Evolutionary conservation across 1,140 invertebrate genomes (phyloP), one percentile per base, ranked within the genome.

Genomic region (Portunus trituberculatus): DNA sequence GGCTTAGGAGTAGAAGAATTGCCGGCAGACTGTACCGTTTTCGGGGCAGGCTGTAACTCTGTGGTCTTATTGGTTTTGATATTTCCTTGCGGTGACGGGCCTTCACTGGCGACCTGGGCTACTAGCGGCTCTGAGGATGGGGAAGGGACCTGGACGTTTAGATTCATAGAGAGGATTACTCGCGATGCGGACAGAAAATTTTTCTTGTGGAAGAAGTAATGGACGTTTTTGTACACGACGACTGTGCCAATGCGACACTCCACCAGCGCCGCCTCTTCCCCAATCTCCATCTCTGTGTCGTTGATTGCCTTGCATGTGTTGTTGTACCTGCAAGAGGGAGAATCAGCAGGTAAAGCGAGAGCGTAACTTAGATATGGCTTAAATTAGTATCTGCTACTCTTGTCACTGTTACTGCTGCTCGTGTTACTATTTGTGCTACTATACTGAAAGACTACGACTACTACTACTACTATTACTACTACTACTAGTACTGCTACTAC

Each of bases 151-250:
- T 59, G 52, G 52, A 59, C 52, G 52, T 59, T 12, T 59, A 20
- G 12, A 20, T 12, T 14, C 12, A 59, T 12, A 59, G 52, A 59
- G 52, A 59, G 10, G 52, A 59, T 59, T 2, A 59, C 52, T 59
- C 52, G 52, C 52, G 52, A 59, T 1, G 39, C 94, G 97, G 96
- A 97, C 97, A 96, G 95, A 32, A 96, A 48, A n/a, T 96, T 92
- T 90, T 96, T 97, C 10, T 95, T 97, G 97, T 94, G 97, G 96
- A 96, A 96, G 96, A 95, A 97, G 20, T 96, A 96, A 93, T 97
- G 97, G 96, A 97, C 97, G 91, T 97, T 97, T 14, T 96, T 97
- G 95, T 97, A 97, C 14, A 97, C 96, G 97, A 76, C 83, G 96
- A 95, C 97, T 97, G 95, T 96, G 93, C 95, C 97, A 93, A 96